These are phyloP conservation scores for Alectura lathami DNA, from an alignment of 2,113 vertebrate genomes.

Conservation along the genomic window DNA sequence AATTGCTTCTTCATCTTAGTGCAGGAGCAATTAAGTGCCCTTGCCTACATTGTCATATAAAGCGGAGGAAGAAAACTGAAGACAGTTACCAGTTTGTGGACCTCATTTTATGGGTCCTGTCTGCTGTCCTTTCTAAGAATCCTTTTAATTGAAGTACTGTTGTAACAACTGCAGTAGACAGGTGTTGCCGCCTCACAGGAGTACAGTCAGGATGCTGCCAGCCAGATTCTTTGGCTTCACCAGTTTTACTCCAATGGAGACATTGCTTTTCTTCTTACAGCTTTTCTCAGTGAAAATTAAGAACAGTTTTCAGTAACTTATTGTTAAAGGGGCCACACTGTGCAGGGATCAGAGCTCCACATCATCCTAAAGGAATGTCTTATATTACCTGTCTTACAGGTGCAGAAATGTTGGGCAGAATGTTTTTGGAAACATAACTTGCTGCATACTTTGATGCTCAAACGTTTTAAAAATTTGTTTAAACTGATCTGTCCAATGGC, in stretches of 20 bases:
- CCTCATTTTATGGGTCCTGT: not conserved
- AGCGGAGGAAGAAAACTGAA: not conserved
- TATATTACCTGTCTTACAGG: not conserved
- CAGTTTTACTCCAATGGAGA: not conserved
- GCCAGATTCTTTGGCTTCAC: not conserved
- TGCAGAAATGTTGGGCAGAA: not conserved
- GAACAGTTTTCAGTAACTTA: not conserved
- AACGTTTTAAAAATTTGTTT: not conserved
- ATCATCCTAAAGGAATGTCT: not conserved
- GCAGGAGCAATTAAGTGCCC: not conserved
- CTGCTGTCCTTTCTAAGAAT: not conserved
- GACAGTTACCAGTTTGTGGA: not conserved
- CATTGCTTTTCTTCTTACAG: not conserved
- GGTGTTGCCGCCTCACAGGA: not conserved
- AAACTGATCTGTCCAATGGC: not conserved
- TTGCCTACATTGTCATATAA: not conserved
- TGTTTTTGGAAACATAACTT: not conserved
- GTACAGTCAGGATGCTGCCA: not conserved
- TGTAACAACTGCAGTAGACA: not conserved
- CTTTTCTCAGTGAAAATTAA: not conserved
- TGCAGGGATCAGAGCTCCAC: not conserved
- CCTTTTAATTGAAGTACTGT: not conserved
- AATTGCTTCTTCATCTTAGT: not conserved
- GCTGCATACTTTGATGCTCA: not conserved
- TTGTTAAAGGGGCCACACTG: not conserved